Conservation (phyloP, 2,797 vertebrate species). For the Anabacerthia variegaticeps region DNA sequence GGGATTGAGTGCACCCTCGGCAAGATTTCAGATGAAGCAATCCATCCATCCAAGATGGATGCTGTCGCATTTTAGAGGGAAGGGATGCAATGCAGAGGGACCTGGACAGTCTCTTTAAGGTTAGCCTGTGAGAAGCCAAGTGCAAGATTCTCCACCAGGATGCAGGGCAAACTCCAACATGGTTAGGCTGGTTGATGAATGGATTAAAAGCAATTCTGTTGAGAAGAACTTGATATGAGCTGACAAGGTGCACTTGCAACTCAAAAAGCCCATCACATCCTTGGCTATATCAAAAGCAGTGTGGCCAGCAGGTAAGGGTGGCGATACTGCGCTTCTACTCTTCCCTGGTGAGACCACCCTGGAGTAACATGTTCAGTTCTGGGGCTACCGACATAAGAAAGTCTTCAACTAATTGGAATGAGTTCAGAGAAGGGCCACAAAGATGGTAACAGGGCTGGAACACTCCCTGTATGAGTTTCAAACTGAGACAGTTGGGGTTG, state of each 20-base stretch:
- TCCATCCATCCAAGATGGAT: background rate
- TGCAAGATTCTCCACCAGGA: background rate
- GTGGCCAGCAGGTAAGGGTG: background rate
- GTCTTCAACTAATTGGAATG: background rate
- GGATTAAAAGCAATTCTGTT: background rate
- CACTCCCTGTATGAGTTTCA: background rate
- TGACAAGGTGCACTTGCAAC: background rate
- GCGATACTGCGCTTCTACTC: background rate
- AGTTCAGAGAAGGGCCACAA: background rate
- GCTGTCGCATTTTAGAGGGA: background rate
- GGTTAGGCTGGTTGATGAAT: rapidly evolving
- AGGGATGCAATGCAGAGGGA: background rate
- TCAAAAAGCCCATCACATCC: background rate
- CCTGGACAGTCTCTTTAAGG: background rate
- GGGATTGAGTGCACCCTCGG: background rate
- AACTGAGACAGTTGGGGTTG: background rate
- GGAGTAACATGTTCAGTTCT: background rate
- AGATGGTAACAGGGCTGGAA: background rate
- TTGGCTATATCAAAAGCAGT: background rate
- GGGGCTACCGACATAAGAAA: background rate
- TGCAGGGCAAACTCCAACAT: background rate
- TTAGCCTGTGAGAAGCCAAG: background rate
- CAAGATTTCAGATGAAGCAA: background rate
- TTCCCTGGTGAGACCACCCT: background rate
- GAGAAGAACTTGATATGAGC: background rate